Conservation (phyloP, 35 echinoderm and acorn worm species). For the Ophioderma brevispina region DNA sequence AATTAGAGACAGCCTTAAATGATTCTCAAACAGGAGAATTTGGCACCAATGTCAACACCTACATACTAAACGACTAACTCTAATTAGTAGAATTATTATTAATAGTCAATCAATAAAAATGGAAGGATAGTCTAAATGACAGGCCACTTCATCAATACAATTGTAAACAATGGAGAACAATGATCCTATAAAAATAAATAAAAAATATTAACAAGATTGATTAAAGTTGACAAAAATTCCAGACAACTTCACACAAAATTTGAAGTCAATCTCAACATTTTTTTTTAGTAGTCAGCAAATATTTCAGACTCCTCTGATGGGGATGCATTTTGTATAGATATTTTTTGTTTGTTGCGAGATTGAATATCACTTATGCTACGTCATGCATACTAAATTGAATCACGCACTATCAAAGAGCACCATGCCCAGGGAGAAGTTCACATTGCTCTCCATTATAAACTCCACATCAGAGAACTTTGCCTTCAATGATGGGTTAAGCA, state of each 20-base stretch:
- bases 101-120: not conserved
- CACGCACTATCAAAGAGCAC: not conserved
- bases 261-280: not conserved
- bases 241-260: constrained; percentile 7
- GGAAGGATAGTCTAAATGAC: constrained; percentile 2
- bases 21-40: not conserved
- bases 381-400: not conserved
- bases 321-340: not conserved
- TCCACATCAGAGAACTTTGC: not conserved
- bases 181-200: constrained; percentile 1
- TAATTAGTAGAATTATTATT: not conserved
- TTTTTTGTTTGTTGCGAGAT: not conserved
- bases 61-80: not conserved
- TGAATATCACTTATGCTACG: not conserved
- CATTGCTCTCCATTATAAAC: not conserved
- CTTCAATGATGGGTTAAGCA: not conserved
- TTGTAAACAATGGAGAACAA: not conserved
- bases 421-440: not conserved
- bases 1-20: too few relatives aligned
- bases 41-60: not conserved
- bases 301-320: not conserved
- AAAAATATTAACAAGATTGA: constrained; percentile 6
- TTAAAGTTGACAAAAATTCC: not conserved
- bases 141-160: constrained; percentile 9
- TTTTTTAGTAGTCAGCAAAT: not conserved